Base-by-base conservation (phyloP, 2,113 vertebrate genomes). In the Triplophysa rosa region DNA sequence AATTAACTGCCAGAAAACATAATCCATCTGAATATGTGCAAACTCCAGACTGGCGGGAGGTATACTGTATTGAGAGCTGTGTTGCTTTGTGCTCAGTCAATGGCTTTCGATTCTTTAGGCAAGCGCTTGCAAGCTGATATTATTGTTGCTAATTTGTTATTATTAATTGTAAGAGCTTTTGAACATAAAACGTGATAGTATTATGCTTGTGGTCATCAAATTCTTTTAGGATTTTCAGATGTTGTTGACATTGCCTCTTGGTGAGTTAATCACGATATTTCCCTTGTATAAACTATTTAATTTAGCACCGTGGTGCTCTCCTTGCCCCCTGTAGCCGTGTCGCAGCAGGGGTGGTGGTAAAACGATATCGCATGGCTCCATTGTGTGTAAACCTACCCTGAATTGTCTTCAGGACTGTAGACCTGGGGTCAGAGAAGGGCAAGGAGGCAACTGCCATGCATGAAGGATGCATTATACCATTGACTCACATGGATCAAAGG, bases 1-100 rank as follows among this genome's bases (percentile, higher is more conserved):
- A 94, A 95, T 94, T 92, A 94, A 91, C 89, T 92, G 91, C 89
- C 89, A 93, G 88, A 94, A 91, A 94, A 92, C 88, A 89, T 88
- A 91, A 93, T 80, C 86, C 85, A 56, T 90, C 90, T 91, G 89
- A 37, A 78, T 65, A 21, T 78, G 69, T 37, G 58, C 73, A 76
- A 76, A 65, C 61, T 76, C 61, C 61, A 68, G 63, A 47, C 63
- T 83, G 62, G 47, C 63, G 17, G 45, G 24, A 77, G 82, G 71
- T 81, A 62, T 71, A 29, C 29, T 29, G 29, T 29, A 56, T 73
- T 37, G 73, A 65, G 37, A 52, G 29, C 67, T 69, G 21, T 40
- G 8, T 63, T 47, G 7, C 37, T 65, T 65, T 64, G 7, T 68
- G 24, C 56, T 26, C 23, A 7, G 26, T 59, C 63, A 10, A n/a